Conservation (phyloP, 2,888 invertebrate genomes). For the Frankliniella intonsa region DNA sequence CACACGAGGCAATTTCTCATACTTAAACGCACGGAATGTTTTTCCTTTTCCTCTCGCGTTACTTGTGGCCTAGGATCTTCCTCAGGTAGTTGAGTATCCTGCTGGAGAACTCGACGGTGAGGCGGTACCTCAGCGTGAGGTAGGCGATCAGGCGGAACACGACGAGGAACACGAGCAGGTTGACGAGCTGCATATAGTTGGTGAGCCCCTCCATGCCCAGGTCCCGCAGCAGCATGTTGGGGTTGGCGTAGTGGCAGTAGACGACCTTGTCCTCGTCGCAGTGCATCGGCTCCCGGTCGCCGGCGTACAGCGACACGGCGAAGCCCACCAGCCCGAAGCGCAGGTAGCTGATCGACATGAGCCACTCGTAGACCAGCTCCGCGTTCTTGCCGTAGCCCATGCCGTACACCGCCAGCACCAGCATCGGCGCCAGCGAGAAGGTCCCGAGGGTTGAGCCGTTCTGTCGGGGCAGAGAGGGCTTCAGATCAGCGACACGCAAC, state of each 20-base stretch:
- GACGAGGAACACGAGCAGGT: slow-evolving; percentile 54
- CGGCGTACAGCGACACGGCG: slow-evolving; percentile 55
- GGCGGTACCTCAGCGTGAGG: slow-evolving; percentile 54
- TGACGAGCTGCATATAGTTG: slow-evolving; percentile 55
- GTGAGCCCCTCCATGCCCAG: slow-evolving; percentile 56
- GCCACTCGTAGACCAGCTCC: slow-evolving; percentile 51
- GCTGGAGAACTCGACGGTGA: slow-evolving; percentile 54
- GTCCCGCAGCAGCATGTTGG: slow-evolving; percentile 58
- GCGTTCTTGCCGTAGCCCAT: slow-evolving; percentile 58
- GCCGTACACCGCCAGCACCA: slow-evolving; percentile 58
- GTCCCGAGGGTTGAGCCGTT: slow-evolving; percentile 59
- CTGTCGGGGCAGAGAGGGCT: slow-evolving; percentile 43
- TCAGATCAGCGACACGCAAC: too few relatives aligned
- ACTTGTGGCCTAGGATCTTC: slow-evolving; percentile 47
- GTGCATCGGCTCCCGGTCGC: slow-evolving; percentile 55
- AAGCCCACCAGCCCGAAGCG: slow-evolving; percentile 63
- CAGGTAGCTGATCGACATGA: slow-evolving; percentile 60
- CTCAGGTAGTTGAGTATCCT: slow-evolving; percentile 54
- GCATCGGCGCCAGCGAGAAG: slow-evolving; percentile 53
- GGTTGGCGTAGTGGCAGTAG: slow-evolving; percentile 56
- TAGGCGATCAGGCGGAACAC: slow-evolving; percentile 54
- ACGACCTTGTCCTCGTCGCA: slow-evolving; percentile 54
- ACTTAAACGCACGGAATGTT: background rate
- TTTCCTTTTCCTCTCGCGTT: background rate
- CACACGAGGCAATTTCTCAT: background rate